Base-by-base conservation (phyloP, 2,888 invertebrate genomes). In the Linyphia triangularis region DNA sequence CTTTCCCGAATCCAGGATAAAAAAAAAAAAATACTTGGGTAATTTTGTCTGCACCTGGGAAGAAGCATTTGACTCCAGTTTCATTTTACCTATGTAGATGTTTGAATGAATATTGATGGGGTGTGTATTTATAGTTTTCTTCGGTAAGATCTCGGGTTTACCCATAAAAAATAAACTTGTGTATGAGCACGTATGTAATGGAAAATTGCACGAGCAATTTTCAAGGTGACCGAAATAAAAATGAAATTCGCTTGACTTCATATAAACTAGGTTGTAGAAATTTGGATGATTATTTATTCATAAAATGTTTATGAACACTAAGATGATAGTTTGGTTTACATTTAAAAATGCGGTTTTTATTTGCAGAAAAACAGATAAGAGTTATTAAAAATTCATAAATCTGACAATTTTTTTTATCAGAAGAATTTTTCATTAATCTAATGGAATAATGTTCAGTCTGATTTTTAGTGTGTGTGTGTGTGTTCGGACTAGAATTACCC, bases 101-200 rank as follows among this genome's bases (percentile, higher is more conserved):
- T 61, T 63, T n/a, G 61, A 33, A 61, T 63, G 77, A 22, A 40
- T 63, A 77, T 77, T 77, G 77, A 77, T 77, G 77, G 9, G 51
- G 24, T n/a, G 51, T 63, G 61, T 77, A 77, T 77, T 77, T 77
- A 77, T 77, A 77, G 77, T 33, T 61, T 26, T 24, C 9, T 37
- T 22, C n/a, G 77, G 33, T 63, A 77, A 37, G 22, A 16, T 77
- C 26, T 61, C 37, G 7, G 77, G 9, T 24, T n/a, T 51, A 72
- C 51, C 51, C 26, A 72, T 72, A 72, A 51, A 51, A 72, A 51
- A 19, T 28, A 65, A 63, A 26, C 28, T 13, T 9, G 9, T 26
- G 7, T 37, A 72, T 16, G n/a, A 28, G 30, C 28, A 28, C 7
- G 65, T n/a, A n/a, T n/a, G n/a, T n/a, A n/a, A n/a, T n/a, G n/a